These are phyloP conservation scores for Girardia tigrina DNA, from an alignment of 2,888 invertebrate species.

Conservation along the genomic window DNA sequence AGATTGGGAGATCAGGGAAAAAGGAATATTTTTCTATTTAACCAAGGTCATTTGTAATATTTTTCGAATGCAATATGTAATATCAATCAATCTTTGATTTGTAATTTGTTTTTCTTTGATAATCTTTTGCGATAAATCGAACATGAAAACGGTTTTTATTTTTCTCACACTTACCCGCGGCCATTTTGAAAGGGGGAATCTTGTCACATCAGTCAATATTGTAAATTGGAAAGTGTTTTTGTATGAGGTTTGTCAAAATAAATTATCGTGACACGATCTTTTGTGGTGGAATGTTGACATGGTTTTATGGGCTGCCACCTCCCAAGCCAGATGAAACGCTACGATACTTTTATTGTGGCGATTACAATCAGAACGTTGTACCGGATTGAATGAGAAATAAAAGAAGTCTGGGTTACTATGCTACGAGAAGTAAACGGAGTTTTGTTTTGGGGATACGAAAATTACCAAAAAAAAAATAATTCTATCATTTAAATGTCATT, in stretches of 20 bases:
- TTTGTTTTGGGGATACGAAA: slow-evolving; percentile 9
- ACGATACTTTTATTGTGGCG: neutral
- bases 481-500: neutral
- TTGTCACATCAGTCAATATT: slow-evolving; percentile 1
- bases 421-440: neutral
- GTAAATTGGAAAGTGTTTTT: neutral
- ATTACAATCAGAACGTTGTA: slow-evolving; percentile 23
- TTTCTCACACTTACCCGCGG: slow-evolving; percentile 12
- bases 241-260: neutral
- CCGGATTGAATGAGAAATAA: neutral
- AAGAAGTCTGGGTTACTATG: slow-evolving; percentile 23
- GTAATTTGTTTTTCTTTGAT: slow-evolving; percentile 23
- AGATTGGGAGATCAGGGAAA: neutral
- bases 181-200: no score
- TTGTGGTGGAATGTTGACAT: slow-evolving; percentile 23
- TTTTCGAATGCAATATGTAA: slow-evolving; percentile 23
- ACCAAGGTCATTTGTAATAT: slow-evolving; percentile 23
- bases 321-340: neutral
- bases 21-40: neutral
- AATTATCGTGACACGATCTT: neutral
- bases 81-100: neutral
- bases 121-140: neutral
- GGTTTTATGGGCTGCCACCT: neutral
- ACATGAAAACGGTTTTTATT: neutral
- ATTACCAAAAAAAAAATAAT: neutral